Evolutionary conservation across 2,113 vertebrate species (phyloP), one percentile per base, ranked within the genome.

Genomic region (Isichthys henryi): DNA sequence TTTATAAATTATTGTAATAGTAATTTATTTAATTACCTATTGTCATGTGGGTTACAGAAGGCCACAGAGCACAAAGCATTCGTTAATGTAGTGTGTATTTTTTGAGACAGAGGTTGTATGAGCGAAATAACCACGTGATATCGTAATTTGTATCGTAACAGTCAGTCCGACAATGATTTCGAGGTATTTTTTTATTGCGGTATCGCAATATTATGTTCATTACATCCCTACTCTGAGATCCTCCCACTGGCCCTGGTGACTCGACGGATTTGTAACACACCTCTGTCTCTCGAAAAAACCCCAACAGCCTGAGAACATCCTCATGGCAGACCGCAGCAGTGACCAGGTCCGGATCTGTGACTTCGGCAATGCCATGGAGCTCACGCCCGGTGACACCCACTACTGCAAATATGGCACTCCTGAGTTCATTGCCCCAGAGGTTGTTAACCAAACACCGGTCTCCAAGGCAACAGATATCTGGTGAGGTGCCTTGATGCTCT

Each of bases 331-430:
- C 1, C 91, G 92, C 0, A 95, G 94, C 2, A 94, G 96, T 0
- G 98, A 99, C 92, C 97, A 98, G 92, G 95, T 99, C 91, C 95
- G 98, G 86, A 95, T 99, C 93, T 99, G 98, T 53, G 98, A 99
- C 92, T 99, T 99, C 0, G 98, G 98, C 88, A 99, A 99, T 0
- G 97, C 98, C 0, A 94, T 98, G 89, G 95, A 95, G 74, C 77
- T 99, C 91, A 98, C 92, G 0, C 95, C 96, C 0, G 96, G 96
- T 9, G 98, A 98, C 70, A 94, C 96, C 0, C 98, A 99, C 90
- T 99, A 98, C 93, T 98, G 97, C 95, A 98, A 97, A 88, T 99
- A 98, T 0, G 98, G 98, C 91, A 99, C 98, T 0, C 98, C 98
- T 0, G 98, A 99, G 94, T 99, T 99, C 0, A 97, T 99, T 85